These are phyloP conservation scores for Zaprionus bogoriensis DNA, from an alignment of 2,888 invertebrate species.

Conservation along the genomic window DNA sequence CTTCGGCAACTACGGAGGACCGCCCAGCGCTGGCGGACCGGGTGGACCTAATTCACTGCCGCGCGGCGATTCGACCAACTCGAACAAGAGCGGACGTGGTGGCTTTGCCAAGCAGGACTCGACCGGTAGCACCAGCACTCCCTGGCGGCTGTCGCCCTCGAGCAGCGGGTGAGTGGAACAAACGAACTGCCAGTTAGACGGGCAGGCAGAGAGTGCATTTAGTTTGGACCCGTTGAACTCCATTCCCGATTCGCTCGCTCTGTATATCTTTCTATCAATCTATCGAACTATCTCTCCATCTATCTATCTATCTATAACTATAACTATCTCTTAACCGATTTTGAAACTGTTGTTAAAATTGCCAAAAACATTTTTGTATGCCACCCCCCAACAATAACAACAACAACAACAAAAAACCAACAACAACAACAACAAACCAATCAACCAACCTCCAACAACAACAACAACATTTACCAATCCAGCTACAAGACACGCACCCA, in stretches of 20 bases:
- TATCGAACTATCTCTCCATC: constrained; percentile 27
- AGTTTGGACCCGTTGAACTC: constrained; percentile 30
- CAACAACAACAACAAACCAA: constrained; percentile 25
- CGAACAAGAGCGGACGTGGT: constrained; percentile 86
- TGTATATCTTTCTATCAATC: constrained; percentile 14
- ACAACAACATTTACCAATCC: constrained; percentile 45
- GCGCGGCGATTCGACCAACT: constrained; percentile 87
- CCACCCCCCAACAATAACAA: constrained; percentile 37
- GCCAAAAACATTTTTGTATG: constrained; percentile 69
- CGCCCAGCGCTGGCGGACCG: constrained; percentile 84
- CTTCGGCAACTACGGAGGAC: constrained; percentile 91
- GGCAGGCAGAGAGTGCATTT: background rate
- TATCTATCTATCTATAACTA: constrained; percentile 41
- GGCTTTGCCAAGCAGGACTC: constrained; percentile 89
- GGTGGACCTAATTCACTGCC: constrained; percentile 81
- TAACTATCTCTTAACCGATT: constrained; percentile 31
- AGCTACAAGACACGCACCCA: constrained; percentile 83
- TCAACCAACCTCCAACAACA: constrained; percentile 34
- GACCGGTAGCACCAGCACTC: constrained; percentile 79
- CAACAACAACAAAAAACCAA: constrained; percentile 26
- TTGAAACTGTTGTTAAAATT: constrained; percentile 61
- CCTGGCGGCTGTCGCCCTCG: constrained; percentile 83
- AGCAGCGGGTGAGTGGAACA: constrained; percentile 82
- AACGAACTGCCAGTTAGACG: no score
- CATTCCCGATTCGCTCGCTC: constrained; percentile 51